Evolutionary conservation across 2,797 vertebrate species (phyloP), one percentile per base, ranked within the genome.

Genomic region (Ateles fusciceps): DNA sequence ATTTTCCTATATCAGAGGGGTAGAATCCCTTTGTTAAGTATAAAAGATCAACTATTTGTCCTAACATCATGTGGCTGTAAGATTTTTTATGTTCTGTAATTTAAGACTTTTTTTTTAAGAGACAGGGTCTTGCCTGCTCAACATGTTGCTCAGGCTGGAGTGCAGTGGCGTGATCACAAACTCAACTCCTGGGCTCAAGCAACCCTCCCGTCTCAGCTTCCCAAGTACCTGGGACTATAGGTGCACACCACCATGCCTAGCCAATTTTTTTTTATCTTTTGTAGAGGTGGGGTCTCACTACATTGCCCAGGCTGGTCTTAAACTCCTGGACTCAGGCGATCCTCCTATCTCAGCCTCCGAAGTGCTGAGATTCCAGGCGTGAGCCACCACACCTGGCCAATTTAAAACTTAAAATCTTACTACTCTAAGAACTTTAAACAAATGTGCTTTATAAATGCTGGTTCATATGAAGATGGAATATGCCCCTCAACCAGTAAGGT

Each of bases 401-500:
- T n/a, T n/a, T 68, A 68, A n/a, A 68, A 68, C 64, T 68, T 19
- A 68, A 68, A 68, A 68, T 19, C 21, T 89, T n/a, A 75, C 52
- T 21, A 26, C 2, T 22, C 7, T 28, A 39, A 50, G 76, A 30
- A 85, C 46, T 44, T 57, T n/a, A 33, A 2, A 74, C 4, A 28
- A 4, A 36, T 2, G 26, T 39, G 36, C 72, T 36, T 85, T 30
- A n/a, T 9, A 75, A 30, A 7, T 2, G 21, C 22, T 28, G 76
- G 68, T 39, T 55, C 22, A 7, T 5, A 8, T 71, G 36, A 87
- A 59, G 84, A 61, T 1, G 5, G 5, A n/a, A n/a, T 30, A 4
- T 2, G 0, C 26, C 42, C n/a, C 33, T 1, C 59, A 42, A 6
- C 26, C 17, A 7, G 39, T 0, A 46, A 4, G 22, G 36, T 4